A percentile compares a stretch with the other conserved stretches of the same genome.
These are phyloP conservation scores for Ptiloglossa arizonensis DNA, from an alignment of 1,140 invertebrate genomes.

Conservation along the genomic window DNA sequence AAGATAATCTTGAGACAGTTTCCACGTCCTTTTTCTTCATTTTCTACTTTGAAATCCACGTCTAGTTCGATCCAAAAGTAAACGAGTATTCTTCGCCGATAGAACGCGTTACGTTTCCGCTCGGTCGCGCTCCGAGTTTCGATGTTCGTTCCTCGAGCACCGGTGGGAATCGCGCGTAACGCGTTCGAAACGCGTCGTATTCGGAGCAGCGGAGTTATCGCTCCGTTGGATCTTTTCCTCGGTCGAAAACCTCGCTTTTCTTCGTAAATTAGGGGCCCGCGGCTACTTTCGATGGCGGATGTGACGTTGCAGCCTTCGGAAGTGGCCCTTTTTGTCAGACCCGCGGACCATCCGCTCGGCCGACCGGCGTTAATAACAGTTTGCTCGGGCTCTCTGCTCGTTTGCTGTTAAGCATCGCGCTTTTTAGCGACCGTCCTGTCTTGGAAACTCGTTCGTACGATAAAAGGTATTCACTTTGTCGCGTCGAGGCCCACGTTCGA, in stretches of 20 bases:
- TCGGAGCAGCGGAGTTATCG: constrained; percentile 48
- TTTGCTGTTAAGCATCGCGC: constrained; percentile 42
- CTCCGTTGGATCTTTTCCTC: constrained; percentile 45
- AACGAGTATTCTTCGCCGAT: too few species aligned
- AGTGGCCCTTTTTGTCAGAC: constrained; percentile 66
- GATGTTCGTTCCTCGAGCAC: too few species aligned
- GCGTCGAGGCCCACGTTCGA: not conserved
- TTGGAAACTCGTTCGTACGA: not conserved
- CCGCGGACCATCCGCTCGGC: constrained; percentile 40
- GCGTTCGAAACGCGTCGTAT: constrained; percentile 42
- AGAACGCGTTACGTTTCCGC: not conserved
- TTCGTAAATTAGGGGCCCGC: constrained; percentile 67
- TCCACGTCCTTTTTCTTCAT: too few species aligned
- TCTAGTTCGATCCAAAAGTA: too few species aligned
- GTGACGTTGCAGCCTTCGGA: constrained; percentile 70
- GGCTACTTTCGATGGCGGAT: constrained; percentile 69
- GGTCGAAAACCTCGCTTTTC: constrained; percentile 66
- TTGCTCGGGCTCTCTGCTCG: constrained; percentile 30
- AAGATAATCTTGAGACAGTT: too few species aligned
- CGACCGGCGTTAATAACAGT: constrained; percentile 56
- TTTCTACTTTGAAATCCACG: too few species aligned
- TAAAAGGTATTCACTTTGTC: constrained; percentile 40
- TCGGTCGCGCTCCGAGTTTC: too few species aligned
- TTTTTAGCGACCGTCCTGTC: constrained; percentile 24
- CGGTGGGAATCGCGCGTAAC: constrained; percentile 10